Evolutionary conservation across 2,113 vertebrate genomes (phyloP), one percentile per base, ranked within the genome.

Genomic region (Conger conger): DNA sequence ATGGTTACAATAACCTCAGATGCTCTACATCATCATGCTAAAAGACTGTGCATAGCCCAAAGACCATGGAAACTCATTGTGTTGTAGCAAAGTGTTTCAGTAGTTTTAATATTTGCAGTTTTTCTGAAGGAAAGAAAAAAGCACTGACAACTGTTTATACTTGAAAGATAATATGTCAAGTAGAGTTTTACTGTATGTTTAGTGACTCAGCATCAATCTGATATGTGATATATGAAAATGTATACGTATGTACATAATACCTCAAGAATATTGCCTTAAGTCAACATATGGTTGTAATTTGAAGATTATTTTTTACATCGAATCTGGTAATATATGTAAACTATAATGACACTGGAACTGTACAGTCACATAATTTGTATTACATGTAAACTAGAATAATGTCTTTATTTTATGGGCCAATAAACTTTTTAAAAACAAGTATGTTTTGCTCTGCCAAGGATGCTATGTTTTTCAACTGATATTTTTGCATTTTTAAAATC

Each of bases 361-460:
- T 50, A 16, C 9, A 2, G 40, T 38, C 40, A 33, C 17, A 50
- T 27, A 63, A 36, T 82, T 81, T 81, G 8, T 76, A 35, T 20
- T 82, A 76, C 27, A 77, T 83, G 42, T 50, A 76, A 53, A 73
- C 16, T 45, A 45, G 8, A 60, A 37, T 60, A 68, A 53, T 45
- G 38, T 30, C 35, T 68, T 63, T 83, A 83, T 83, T 73, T 30
- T 73, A 83, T 73, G n/a, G 37, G 42, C 53, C 73, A 83, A 83
- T 83, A 83, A 83, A 84, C 42, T 53, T 78, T 57, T 38, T 84
- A 84, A 33, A 73, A 33, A 73, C n/a, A 73, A 73, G 13, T 36
- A 84, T 54, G 76, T 78, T 53, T 42, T 33, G 76, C 1, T 73
- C 2, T 73, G 68, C 33, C 9, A 54, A 37, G 13, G 11, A 83